These are phyloP conservation scores for Hermetia illucens DNA, from an alignment of 1,140 invertebrate species.

Conservation along the genomic window DNA sequence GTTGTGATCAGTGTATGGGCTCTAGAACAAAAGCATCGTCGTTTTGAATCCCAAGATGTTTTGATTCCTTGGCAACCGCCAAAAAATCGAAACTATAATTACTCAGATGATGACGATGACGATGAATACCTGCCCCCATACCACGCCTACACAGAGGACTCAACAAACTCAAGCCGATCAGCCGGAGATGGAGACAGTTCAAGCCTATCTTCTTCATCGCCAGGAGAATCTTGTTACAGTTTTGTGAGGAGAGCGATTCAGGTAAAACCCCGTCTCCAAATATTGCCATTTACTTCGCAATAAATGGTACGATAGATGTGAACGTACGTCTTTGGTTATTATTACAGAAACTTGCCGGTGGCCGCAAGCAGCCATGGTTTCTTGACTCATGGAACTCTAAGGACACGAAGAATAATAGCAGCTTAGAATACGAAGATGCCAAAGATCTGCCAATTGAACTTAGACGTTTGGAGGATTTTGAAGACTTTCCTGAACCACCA, in stretches of 20 bases:
- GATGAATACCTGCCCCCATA: conserved; percentile 38
- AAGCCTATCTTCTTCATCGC: conserved; percentile 75
- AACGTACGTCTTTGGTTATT: background rate
- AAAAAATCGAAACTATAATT: conserved; percentile 32
- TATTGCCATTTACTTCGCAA: too few relatives aligned
- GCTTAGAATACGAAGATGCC: conserved; percentile 42
- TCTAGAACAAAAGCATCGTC: conserved; percentile 83
- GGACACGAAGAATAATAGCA: conserved; percentile 38
- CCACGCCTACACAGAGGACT: conserved; percentile 51
- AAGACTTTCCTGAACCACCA: conserved; percentile 34
- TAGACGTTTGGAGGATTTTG: conserved; percentile 62
- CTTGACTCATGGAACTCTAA: conserved; percentile 57
- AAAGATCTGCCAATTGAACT: conserved; percentile 79
- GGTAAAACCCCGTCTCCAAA: conserved; percentile 26
- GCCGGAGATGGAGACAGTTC: conserved; percentile 40
- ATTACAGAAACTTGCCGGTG: conserved; percentile 57
- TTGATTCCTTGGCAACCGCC: conserved; percentile 86
- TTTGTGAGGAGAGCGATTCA: conserved; percentile 80
- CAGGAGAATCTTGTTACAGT: conserved; percentile 87
- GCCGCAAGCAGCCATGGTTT: conserved; percentile 57
- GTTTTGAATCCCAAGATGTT: conserved; percentile 66
- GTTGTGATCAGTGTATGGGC: conserved; percentile 95
- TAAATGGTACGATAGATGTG: too few relatives aligned
- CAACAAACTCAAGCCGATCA: conserved; percentile 31
- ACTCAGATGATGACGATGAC: conserved; percentile 26